phyloP scores from a whole-genome alignment of 2,113 vertebrate species.

The Anhinga anhinga region DNA sequence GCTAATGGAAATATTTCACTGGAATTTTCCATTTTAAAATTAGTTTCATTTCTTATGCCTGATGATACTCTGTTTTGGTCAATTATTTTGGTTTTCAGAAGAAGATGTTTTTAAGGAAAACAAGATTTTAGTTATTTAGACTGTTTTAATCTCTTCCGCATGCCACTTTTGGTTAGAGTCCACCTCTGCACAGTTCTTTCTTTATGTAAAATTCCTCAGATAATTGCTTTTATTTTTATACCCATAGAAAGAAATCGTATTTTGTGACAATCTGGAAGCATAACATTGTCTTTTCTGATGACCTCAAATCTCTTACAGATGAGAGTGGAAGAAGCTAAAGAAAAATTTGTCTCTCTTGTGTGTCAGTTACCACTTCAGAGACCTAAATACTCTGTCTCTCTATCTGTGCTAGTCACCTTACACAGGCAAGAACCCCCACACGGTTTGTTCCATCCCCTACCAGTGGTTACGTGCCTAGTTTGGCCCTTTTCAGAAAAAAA shows the following conservation, averaged over 20 bases:
- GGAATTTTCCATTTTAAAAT: neutral
- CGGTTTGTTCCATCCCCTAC: neutral
- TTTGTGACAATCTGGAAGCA: neutral
- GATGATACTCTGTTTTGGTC: neutral
- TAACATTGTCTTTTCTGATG: neutral
- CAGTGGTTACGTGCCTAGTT: neutral
- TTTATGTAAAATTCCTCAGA: neutral
- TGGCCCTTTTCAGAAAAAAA: neutral
- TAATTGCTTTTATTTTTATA: neutral
- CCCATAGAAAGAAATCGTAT: neutral
- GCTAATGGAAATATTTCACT: neutral
- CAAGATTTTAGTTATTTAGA: neutral
- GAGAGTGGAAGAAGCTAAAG: neutral
- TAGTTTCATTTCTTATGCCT: neutral
- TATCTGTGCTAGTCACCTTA: neutral
- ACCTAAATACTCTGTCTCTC: neutral
- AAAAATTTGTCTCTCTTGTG: neutral
- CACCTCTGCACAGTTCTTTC: neutral
- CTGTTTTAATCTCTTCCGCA: neutral
- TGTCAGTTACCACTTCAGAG: neutral
- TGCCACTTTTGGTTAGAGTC: neutral
- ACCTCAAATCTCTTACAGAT: neutral
- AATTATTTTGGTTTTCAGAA: neutral
- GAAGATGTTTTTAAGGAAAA: neutral
- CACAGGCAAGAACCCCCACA: neutral